Base-by-base conservation (phyloP, 2,113 vertebrate genomes). In the Melanerpes formicivorus region DNA sequence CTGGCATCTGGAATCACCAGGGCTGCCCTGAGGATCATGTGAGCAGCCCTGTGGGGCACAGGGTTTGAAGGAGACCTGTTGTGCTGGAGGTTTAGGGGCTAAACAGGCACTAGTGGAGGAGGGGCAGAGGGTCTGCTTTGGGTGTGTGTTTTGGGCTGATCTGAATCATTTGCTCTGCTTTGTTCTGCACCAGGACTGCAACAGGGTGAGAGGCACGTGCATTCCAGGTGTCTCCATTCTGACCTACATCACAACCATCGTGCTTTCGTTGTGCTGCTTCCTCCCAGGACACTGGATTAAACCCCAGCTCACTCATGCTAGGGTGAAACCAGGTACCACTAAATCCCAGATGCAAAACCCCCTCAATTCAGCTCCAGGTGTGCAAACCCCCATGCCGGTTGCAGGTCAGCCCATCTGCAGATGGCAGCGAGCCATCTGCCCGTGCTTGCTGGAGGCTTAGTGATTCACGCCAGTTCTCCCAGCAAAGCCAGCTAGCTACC, bases 401-500 rank as follows among this genome's bases (percentile, higher is more conserved):
- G n/a, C 44, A 32, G 74, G 58, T 67, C 58, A 74, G 25, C 87
- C 69, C 59, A 5, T 11, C 64, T 29, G 52, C 77, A 44, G 60
- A 3, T 1, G 5, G 22, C 82, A 88, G 50, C 64, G 9, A 75
- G 46, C 69, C 65, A 6, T 34, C 74, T 29, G 6, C 59, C 50
- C 10, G 0, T 0, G 27, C 84, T 73, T 15, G 70, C 85, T 48
- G 30, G 56, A 78, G 58, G 54, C 91, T 87, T 64, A 29, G 9
- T 44, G 54, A 21, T 7, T 25, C 42, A 3, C 21, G 5, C 26
- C 3, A 1, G 22, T 26, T 56, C 46, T 91, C 93, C 42, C 46
- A 72, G 77, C 29, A 19, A 83, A 84, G 84, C 37, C 80, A 65
- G 87, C n/a, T 87, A 87, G 66, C 82, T 96, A 99, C 99, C 99